These are phyloP conservation scores for Dynastes grantii DNA, from an alignment of 2,888 invertebrate genomes.

Conservation along the genomic window DNA sequence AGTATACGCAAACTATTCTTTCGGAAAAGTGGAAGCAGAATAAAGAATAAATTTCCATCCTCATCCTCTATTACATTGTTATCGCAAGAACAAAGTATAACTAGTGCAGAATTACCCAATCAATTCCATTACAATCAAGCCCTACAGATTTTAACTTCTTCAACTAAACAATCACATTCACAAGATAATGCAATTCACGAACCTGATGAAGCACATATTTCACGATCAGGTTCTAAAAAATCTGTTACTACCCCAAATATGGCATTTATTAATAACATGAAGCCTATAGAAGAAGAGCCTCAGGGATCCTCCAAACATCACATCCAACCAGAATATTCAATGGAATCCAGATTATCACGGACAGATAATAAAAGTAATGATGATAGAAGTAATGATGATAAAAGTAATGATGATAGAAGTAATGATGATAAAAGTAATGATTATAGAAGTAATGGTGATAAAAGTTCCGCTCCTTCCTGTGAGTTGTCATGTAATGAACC, in stretches of 20 bases:
- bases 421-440: too few relatives aligned
- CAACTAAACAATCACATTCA: not conserved
- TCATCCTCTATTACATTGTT: not conserved
- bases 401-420: too few relatives aligned
- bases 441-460: too few relatives aligned
- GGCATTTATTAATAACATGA: conserved; percentile 8
- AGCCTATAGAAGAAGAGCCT: conserved; percentile 22
- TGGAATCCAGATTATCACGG: not conserved
- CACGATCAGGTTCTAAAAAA: too few relatives aligned
- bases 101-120: not conserved
- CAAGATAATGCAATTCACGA: not conserved
- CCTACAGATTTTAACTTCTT: conserved; percentile 7
- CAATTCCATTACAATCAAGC: not conserved
- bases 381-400: too few relatives aligned
- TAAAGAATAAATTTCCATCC: conserved; percentile 1
- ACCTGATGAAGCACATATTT: not conserved
- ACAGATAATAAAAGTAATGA: not conserved
- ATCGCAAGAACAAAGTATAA: not conserved
- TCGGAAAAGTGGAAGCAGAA: conserved; percentile 6
- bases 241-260: not conserved
- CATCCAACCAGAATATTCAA: too few relatives aligned
- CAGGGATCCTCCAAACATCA: not conserved
- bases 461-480: not conserved
- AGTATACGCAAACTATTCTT: conserved; percentile 15
- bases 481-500: too few relatives aligned